Evolutionary conservation across 2,113 vertebrate species (phyloP).

Genomic region (Oreochromis aureus): DNA sequence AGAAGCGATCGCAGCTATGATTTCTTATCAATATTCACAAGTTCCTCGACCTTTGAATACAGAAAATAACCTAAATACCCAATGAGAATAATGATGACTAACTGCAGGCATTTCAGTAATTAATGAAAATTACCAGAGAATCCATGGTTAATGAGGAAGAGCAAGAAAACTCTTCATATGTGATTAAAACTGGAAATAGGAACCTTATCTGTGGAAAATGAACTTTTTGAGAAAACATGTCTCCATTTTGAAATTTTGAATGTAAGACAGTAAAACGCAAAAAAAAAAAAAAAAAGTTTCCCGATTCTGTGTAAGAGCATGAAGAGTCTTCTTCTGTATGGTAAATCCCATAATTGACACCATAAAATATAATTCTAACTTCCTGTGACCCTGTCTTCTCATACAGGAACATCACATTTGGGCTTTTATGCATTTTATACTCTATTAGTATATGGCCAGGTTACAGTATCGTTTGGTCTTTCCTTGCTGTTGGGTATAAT

Average conservation of each 20-base stretch:
- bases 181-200: conserved; percentile 13
- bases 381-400: not conserved
- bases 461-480: not conserved
- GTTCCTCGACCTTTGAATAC: conserved; percentile 47
- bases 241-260: not conserved
- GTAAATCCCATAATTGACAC: not conserved
- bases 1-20: not conserved
- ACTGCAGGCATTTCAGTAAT: conserved; percentile 54
- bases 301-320: not conserved
- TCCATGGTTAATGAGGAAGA: conserved; percentile 54
- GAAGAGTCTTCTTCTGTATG: not conserved
- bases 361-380: not conserved
- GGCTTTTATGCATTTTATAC: not conserved
- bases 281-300: not conserved
- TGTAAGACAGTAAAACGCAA: not conserved
- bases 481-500: not conserved
- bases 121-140: conserved; percentile 58
- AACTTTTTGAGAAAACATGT: conserved; percentile 15
- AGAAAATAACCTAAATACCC: conserved; percentile 41
- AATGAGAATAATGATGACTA: conserved; percentile 62
- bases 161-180: conserved; percentile 34
- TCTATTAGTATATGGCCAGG: not conserved
- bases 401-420: not conserved
- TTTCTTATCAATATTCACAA: conserved; percentile 32
- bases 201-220: conserved; percentile 24